phyloP scores from a whole-genome alignment of 2,797 vertebrate genomes.

The Rhadinocentrus ornatus region DNA sequence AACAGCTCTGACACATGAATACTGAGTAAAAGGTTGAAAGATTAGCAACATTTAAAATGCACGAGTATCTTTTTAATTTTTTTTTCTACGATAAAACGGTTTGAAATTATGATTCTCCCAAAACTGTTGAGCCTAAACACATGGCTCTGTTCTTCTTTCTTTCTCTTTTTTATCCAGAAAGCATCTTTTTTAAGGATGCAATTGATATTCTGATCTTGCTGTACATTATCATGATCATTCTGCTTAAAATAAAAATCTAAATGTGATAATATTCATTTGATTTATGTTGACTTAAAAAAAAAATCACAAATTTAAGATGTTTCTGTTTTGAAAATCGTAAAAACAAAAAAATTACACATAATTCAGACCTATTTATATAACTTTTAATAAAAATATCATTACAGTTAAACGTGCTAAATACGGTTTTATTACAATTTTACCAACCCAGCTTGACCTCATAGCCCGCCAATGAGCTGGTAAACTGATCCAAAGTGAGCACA shows the following conservation, averaged over 20 bases:
- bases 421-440: neutral
- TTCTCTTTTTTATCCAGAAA: neutral
- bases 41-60: neutral
- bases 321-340: neutral
- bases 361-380: no score
- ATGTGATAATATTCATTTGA: neutral
- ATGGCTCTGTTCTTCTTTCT: no score
- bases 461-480: neutral
- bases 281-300: neutral
- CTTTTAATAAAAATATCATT: no score
- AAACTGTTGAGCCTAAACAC: neutral
- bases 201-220: neutral
- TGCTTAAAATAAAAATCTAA: neutral
- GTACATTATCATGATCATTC: neutral
- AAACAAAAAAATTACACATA: no score
- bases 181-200: neutral
- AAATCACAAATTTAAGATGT: neutral
- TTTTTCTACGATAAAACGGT: neutral
- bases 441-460: neutral
- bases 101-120: neutral
- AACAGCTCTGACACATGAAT: neutral
- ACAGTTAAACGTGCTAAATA: no score
- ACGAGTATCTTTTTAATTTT: neutral
- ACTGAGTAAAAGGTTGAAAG: neutral
- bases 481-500: neutral